These are phyloP conservation scores for Chrysolina oricalcia DNA, from an alignment of 2,888 invertebrate genomes.

Conservation along the genomic window DNA sequence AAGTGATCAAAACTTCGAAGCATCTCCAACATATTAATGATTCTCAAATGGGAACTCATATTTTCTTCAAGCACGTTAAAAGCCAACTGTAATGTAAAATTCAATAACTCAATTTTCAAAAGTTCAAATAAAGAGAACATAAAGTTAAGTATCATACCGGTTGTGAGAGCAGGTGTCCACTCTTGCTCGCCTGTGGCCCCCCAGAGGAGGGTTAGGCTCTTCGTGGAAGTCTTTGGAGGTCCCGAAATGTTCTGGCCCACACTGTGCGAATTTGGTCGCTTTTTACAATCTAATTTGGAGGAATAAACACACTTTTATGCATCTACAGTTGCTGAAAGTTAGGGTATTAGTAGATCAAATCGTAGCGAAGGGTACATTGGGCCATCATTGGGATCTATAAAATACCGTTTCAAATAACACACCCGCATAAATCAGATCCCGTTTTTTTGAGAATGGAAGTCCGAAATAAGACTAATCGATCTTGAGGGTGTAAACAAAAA, in stretches of 20 bases:
- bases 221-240: constrained; percentile 67
- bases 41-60: constrained; percentile 16
- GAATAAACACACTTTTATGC: too few species aligned
- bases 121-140: not conserved
- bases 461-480: too few species aligned
- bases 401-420: too few species aligned
- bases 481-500: too few species aligned
- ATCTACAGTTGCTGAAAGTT: not conserved
- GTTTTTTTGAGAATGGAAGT: too few species aligned
- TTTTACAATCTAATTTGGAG: constrained; percentile 68
- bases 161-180: constrained; percentile 96
- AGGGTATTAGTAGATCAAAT: too few species aligned
- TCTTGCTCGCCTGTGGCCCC: constrained; percentile 97
- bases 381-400: too few species aligned
- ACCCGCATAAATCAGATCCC: too few species aligned
- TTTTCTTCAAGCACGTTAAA: constrained; percentile 21
- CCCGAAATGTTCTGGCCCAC: constrained; percentile 58
- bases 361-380: too few species aligned
- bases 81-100: constrained; percentile 9
- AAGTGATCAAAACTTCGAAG: not conserved
- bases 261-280: constrained; percentile 69
- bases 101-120: constrained; percentile 1
- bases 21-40: constrained; percentile 3
- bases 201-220: constrained; percentile 85
- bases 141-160: constrained; percentile 77